Evolutionary conservation across 2,888 invertebrate genomes (phyloP).

Genomic region (Zaprionus obscuricornis): DNA sequence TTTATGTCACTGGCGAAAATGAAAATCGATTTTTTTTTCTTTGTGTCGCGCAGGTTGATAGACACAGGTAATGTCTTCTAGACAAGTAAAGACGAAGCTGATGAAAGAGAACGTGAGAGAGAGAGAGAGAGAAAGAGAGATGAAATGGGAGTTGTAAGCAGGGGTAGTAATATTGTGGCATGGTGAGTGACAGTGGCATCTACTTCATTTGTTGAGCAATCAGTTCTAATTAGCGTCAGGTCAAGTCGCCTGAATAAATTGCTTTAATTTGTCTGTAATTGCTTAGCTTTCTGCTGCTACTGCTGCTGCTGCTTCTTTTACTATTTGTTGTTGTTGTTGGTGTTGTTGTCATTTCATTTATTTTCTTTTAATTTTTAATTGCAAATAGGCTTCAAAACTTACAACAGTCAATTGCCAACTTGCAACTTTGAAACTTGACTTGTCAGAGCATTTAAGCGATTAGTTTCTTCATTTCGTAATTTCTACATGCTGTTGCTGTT

Average conservation of each 20-base stretch:
- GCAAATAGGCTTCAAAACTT: too few species aligned
- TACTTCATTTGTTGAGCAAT: constrained; percentile 69
- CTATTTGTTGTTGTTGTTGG: too few species aligned
- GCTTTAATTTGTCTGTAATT: constrained; percentile 72
- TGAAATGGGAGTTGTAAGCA: background rate
- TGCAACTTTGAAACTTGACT: too few species aligned
- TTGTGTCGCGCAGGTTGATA: constrained; percentile 22
- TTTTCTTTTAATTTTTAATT: too few species aligned
- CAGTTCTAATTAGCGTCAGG: constrained; percentile 69
- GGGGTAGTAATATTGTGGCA: too few species aligned
- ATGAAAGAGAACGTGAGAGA: background rate
- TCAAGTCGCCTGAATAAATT: constrained; percentile 62
- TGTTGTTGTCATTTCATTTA: too few species aligned
- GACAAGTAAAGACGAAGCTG: too few species aligned
- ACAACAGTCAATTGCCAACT: too few species aligned
- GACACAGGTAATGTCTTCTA: constrained; percentile 6
- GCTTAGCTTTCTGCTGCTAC: too few species aligned
- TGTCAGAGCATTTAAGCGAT: too few species aligned
- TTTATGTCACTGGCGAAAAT: constrained; percentile 63
- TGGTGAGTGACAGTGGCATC: constrained; percentile 9
- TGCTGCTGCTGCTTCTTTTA: too few species aligned
- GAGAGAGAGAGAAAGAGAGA: background rate
- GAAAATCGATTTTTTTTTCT: constrained; percentile 61
- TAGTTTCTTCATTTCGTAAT: too few species aligned
- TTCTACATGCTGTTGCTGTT: background rate